Percentiles rank a stretch among this genome's conserved stretches.
phyloP scores from a whole-genome alignment of 2,113 vertebrate genomes.

The Chauna torquata region DNA sequence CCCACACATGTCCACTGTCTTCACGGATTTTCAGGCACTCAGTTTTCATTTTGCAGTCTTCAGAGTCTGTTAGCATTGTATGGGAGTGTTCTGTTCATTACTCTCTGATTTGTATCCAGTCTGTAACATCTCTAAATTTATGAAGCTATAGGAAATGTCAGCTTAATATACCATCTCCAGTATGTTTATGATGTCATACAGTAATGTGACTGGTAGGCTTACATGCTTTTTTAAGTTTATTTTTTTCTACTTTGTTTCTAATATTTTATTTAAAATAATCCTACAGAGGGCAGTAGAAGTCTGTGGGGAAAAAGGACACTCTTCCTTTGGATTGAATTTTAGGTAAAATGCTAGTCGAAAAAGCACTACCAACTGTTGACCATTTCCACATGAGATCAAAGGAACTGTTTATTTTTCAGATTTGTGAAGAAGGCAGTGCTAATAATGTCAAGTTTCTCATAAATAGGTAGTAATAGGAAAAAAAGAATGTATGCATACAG shows the following conservation, averaged over 20 bases:
- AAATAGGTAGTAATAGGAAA: background rate
- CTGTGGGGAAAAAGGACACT: background rate
- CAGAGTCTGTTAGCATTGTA: background rate
- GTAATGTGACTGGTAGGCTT: background rate
- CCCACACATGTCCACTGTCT: too few species aligned
- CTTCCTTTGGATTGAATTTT: background rate
- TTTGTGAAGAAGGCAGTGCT: background rate
- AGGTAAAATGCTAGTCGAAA: background rate
- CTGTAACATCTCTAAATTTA: background rate
- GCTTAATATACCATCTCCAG: background rate
- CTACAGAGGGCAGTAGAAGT: slow-evolving; percentile 64
- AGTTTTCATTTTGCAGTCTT: background rate
- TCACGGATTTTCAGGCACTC: background rate
- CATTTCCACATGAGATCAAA: background rate
- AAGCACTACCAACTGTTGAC: background rate
- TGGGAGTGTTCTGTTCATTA: background rate
- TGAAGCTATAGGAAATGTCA: background rate
- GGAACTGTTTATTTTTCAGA: background rate
- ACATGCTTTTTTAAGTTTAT: background rate
- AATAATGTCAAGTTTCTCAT: background rate
- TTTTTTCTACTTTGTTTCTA: background rate
- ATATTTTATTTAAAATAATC: background rate
- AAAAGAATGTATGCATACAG: background rate
- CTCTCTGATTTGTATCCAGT: background rate
- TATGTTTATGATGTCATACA: background rate